These are phyloP conservation scores for Macaria notata DNA, from an alignment of 2,888 invertebrate species.

Conservation along the genomic window DNA sequence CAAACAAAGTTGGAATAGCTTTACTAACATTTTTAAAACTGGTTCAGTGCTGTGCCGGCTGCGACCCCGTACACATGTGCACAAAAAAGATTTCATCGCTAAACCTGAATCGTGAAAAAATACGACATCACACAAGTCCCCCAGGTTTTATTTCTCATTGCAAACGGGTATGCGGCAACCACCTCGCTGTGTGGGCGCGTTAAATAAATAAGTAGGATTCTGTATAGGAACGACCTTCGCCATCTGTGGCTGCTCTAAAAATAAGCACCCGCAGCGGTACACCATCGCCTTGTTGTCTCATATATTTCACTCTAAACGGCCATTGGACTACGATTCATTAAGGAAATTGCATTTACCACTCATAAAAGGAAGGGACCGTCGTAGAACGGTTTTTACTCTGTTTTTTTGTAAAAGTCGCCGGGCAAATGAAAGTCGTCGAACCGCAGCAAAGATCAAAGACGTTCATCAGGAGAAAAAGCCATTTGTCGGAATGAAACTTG, in stretches of 20 bases:
- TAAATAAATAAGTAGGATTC: constrained; percentile 72
- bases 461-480: constrained; percentile 33
- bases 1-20: no score
- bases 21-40: no score
- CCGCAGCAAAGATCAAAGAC: constrained; percentile 8
- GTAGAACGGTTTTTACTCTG: neutral
- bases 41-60: neutral
- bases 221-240: constrained; percentile 65
- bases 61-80: constrained; percentile 1
- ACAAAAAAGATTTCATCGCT: constrained; percentile 24
- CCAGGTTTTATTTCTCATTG: constrained; percentile 44
- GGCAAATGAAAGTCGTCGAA: constrained; percentile 15
- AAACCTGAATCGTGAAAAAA: constrained; percentile 30
- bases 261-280: constrained; percentile 50
- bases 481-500: constrained; percentile 42
- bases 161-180: constrained; percentile 41
- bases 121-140: constrained; percentile 22
- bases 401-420: no score
- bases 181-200: constrained; percentile 54
- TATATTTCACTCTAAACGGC: constrained; percentile 41
- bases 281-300: constrained; percentile 34
- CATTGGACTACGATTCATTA: constrained; percentile 45
- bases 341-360: constrained; percentile 29
- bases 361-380: constrained; percentile 3
- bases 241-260: constrained; percentile 70